Evolutionary conservation across 2,797 vertebrate species (phyloP).

Genomic region (Chaetodon trifasciatus): DNA sequence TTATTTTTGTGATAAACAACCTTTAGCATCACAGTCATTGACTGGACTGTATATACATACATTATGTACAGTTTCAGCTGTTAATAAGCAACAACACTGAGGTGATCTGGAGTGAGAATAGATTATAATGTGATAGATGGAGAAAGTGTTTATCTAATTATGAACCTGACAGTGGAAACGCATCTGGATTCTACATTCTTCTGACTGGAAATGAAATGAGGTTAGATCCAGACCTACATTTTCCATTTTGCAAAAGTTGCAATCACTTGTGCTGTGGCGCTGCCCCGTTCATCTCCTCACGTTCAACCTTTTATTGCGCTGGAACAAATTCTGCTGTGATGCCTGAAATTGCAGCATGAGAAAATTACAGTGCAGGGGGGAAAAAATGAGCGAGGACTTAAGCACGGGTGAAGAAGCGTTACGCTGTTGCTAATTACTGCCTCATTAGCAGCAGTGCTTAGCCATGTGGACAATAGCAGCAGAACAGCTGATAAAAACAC

Average conservation of each 20-base stretch:
- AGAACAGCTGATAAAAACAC: slow-evolving; percentile 85
- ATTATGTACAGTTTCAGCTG: neutral
- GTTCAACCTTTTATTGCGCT: slow-evolving; percentile 72
- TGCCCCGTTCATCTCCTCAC: slow-evolving; percentile 57
- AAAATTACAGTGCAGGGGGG: slow-evolving; percentile 72
- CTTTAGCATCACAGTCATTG: neutral
- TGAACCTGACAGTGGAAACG: slow-evolving; percentile 36
- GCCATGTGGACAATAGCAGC: slow-evolving; percentile 83
- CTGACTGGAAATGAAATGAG: slow-evolving; percentile 61
- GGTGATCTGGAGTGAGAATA: neutral
- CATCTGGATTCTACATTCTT: slow-evolving; percentile 42
- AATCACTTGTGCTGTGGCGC: slow-evolving; percentile 61
- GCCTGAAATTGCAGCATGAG: slow-evolving; percentile 82
- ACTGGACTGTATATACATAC: slow-evolving; percentile 7
- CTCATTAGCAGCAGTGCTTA: slow-evolving; percentile 84
- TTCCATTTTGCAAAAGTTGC: slow-evolving; percentile 66
- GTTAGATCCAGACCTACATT: slow-evolving; percentile 56
- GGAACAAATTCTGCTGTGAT: slow-evolving; percentile 82
- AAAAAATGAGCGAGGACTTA: slow-evolving; percentile 74
- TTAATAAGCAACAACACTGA: neutral
- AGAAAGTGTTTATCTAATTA: slow-evolving; percentile 42
- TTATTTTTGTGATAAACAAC: slow-evolving; percentile 30
- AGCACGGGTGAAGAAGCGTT: slow-evolving; percentile 83
- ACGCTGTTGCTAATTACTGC: slow-evolving; percentile 84
- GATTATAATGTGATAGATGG: slow-evolving; percentile 27